These are phyloP conservation scores for Eriocheir sinensis DNA, from an alignment of 1,140 invertebrate genomes.

Conservation along the genomic window DNA sequence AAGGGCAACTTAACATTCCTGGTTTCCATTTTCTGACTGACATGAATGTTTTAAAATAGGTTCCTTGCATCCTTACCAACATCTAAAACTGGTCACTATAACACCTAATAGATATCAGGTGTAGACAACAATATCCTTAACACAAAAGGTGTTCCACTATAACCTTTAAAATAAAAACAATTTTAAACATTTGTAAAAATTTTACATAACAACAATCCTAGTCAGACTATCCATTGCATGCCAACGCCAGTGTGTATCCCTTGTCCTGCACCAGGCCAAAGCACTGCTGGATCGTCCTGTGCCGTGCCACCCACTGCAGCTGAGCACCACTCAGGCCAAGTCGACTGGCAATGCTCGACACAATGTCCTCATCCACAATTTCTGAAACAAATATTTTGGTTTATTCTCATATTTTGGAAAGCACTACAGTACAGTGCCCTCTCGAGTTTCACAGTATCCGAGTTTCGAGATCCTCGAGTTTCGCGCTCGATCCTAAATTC, in stretches of 20 bases:
- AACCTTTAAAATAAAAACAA: constrained; percentile 12
- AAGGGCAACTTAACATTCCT: no score
- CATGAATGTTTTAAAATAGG: no score
- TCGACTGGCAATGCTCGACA: constrained; percentile 73
- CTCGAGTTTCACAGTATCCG: background rate
- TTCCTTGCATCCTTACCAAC: background rate
- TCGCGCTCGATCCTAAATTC: no score
- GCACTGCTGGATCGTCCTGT: constrained; percentile 76
- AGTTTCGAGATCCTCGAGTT: background rate
- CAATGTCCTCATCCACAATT: constrained; percentile 76
- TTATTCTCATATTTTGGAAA: background rate
- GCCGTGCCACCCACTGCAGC: constrained; percentile 75
- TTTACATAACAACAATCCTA: constrained; percentile 1
- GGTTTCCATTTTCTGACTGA: no score
- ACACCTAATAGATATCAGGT: background rate
- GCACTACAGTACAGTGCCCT: background rate
- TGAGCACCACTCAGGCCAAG: constrained; percentile 62
- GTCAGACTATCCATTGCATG: constrained; percentile 79
- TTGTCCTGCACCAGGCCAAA: constrained; percentile 76
- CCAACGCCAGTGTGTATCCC: constrained; percentile 74
- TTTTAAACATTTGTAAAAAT: background rate
- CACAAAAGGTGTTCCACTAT: background rate
- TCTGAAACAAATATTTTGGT: constrained; percentile 54
- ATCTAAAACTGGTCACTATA: background rate
- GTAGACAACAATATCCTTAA: background rate